phyloP scores from a whole-genome alignment of 1,140 invertebrate genomes.

The Gonioctena quinquepunctata region DNA sequence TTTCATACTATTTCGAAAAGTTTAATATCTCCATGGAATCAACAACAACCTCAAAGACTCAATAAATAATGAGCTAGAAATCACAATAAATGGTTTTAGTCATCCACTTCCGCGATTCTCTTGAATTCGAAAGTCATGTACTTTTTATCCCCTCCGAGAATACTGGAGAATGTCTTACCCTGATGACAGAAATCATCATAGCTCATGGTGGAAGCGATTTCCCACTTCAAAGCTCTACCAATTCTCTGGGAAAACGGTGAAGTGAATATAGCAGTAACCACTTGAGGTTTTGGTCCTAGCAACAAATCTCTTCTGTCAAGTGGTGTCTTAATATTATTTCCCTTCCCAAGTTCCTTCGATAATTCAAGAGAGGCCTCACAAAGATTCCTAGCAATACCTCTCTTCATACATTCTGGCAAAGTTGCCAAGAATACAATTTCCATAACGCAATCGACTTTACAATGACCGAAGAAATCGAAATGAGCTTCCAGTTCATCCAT shows the following conservation, averaged over 20 bases:
- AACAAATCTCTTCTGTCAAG: conserved; percentile 51
- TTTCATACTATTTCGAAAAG: too few species aligned
- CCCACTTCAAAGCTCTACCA: conserved; percentile 59
- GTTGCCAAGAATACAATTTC: conserved; percentile 72
- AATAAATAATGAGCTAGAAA: too few species aligned
- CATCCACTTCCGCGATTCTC: too few species aligned
- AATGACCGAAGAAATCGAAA: conserved; percentile 63
- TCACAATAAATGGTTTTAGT: too few species aligned
- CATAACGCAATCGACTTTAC: conserved; percentile 63
- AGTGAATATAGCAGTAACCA: conserved; percentile 65
- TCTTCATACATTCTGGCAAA: conserved; percentile 54
- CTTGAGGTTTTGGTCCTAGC: conserved; percentile 57
- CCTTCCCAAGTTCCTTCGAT: conserved; percentile 57
- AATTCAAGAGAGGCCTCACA: conserved; percentile 60
- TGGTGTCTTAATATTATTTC: conserved; percentile 55
- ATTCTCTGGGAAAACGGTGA: conserved; percentile 63
- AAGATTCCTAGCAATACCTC: conserved; percentile 61
- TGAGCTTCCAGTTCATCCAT: background rate
- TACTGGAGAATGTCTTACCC: background rate
- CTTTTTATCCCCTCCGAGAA: background rate
- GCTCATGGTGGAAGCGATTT: conserved; percentile 45
- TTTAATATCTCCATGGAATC: too few species aligned
- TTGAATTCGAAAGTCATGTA: background rate
- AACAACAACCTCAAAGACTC: too few species aligned
- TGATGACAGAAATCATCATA: background rate